Evolutionary conservation across 2,888 invertebrate species (phyloP).

Genomic region (Yponomeuta cagnagella): DNA sequence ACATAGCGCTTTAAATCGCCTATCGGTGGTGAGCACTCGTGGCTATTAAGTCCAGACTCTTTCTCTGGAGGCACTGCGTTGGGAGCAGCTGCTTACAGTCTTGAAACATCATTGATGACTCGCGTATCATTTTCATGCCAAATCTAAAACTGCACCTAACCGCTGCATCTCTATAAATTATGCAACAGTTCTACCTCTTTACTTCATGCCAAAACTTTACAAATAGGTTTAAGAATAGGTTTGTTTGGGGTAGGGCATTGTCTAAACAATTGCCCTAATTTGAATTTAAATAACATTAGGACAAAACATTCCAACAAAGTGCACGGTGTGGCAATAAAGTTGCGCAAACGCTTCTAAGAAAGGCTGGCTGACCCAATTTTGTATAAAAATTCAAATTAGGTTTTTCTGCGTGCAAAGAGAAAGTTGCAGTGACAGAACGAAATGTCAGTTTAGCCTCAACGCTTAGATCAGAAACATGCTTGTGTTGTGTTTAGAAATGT

Average conservation of each 20-base stretch:
- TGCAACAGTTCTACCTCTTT: background rate
- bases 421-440: constrained; percentile 37
- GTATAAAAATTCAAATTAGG: constrained; percentile 69
- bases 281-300: constrained; percentile 8
- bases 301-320: constrained; percentile 19
- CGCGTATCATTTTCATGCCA: background rate
- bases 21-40: too few species aligned
- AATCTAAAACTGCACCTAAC: background rate
- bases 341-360: constrained; percentile 52
- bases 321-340: constrained; percentile 30
- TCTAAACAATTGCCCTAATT: constrained; percentile 5
- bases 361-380: constrained; percentile 56
- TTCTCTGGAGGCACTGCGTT: too few species aligned
- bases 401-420: constrained; percentile 66
- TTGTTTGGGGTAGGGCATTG: background rate
- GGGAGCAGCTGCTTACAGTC: too few species aligned
- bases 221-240: background rate
- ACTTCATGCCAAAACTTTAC: background rate
- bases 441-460: constrained; percentile 48
- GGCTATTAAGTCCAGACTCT: too few species aligned
- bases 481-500: constrained; percentile 23
- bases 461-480: constrained; percentile 51
- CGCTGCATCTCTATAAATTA: background rate
- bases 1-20: too few species aligned
- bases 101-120: too few species aligned